These are phyloP conservation scores for Plagodis pulveraria DNA, from an alignment of 2,888 invertebrate species.

Conservation along the genomic window DNA sequence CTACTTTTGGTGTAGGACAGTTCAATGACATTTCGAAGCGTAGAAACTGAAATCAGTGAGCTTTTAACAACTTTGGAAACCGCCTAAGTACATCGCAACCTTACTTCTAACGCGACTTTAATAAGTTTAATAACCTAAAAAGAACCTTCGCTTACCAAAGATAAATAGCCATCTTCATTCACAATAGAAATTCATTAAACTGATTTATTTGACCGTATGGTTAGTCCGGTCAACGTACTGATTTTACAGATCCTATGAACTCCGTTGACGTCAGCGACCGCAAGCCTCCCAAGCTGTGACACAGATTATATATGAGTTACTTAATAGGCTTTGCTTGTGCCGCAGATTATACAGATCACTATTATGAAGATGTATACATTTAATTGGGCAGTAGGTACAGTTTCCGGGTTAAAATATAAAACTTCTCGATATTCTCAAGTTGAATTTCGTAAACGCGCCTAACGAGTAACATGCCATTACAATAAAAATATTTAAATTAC, in stretches of 20 bases:
- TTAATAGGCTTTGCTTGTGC: neutral
- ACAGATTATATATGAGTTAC: constrained; percentile 7
- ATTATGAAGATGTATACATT: too few species aligned
- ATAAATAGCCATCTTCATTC: constrained; percentile 9
- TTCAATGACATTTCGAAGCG: too few species aligned
- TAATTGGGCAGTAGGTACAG: too few species aligned
- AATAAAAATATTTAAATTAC: too few species aligned
- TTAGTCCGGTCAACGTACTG: constrained; percentile 23
- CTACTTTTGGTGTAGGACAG: too few species aligned
- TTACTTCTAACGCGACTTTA: neutral
- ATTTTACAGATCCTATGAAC: constrained; percentile 25
- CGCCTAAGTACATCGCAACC: too few species aligned
- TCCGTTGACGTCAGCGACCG: constrained; percentile 27
- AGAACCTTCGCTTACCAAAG: constrained; percentile 3
- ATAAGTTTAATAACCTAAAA: constrained; percentile 6
- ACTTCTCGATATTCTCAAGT: too few species aligned
- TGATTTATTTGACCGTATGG: constrained; percentile 20
- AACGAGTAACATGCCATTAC: too few species aligned
- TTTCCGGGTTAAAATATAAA: too few species aligned
- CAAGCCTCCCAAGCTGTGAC: constrained; percentile 5
- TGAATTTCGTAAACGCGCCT: too few species aligned
- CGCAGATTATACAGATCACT: neutral
- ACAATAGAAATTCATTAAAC: constrained; percentile 23
- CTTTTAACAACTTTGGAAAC: too few species aligned
- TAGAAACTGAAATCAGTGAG: too few species aligned